Evolutionary conservation across 2,797 vertebrate genomes (phyloP).

Genomic region (Uromys caudimaculatus): DNA sequence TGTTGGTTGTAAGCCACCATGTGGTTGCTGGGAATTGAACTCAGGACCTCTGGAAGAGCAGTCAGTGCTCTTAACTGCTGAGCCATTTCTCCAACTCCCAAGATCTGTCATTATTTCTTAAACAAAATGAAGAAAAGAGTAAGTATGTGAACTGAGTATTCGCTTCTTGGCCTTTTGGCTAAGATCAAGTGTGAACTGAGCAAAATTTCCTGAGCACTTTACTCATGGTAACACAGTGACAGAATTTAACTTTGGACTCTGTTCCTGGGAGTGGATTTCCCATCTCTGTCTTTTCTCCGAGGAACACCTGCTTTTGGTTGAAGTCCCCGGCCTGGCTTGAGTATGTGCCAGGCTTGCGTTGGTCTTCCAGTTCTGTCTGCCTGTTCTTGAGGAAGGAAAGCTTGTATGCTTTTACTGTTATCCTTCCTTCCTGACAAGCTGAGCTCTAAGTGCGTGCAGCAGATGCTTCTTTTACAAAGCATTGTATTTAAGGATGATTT

Average conservation of each 20-base stretch:
- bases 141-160: neutral
- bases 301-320: neutral
- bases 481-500: constrained; percentile 97
- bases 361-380: constrained; percentile 11
- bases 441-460: constrained; percentile 95
- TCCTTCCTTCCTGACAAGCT: constrained; percentile 86
- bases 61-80: too few relatives aligned
- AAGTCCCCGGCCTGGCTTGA: neutral
- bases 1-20: too few relatives aligned
- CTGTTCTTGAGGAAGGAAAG: constrained; percentile 78
- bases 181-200: neutral
- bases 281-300: constrained; percentile 7
- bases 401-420: constrained; percentile 70
- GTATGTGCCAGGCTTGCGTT: neutral
- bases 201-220: constrained; percentile 17
- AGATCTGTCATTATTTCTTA: neutral
- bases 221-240: constrained; percentile 1
- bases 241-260: neutral
- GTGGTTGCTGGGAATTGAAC: too few relatives aligned
- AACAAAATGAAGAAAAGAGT: neutral
- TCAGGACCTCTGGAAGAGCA: too few relatives aligned
- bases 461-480: constrained; percentile 94
- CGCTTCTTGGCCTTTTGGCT: too few relatives aligned
- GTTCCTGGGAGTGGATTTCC: constrained; percentile 18
- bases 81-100: neutral